A percentile compares a stretch with the other conserved stretches of the same genome.
Evolutionary conservation across 2,797 vertebrate genomes (phyloP).

Genomic region (Schizopygopsis pylzovi): DNA sequence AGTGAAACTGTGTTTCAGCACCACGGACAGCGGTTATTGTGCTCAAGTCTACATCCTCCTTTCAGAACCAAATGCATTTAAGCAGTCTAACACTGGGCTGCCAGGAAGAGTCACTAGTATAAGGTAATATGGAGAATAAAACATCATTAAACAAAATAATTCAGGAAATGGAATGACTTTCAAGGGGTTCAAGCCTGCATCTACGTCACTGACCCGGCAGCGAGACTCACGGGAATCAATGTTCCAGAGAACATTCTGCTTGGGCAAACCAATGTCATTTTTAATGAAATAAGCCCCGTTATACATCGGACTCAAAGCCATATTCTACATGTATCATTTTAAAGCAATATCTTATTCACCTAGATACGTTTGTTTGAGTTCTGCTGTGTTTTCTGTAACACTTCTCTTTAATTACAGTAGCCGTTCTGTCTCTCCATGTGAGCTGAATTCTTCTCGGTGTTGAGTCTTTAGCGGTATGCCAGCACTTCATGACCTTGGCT

Average conservation of each 20-base stretch:
- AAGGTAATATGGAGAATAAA: not conserved
- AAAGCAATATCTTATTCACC: not conserved
- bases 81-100: not conserved
- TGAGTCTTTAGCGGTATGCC: slow-evolving; percentile 65
- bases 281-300: not conserved
- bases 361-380: not conserved
- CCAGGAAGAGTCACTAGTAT: not conserved
- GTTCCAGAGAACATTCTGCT: slow-evolving; percentile 13
- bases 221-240: slow-evolving; percentile 18
- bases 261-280: slow-evolving; percentile 2
- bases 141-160: not conserved
- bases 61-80: slow-evolving; percentile 60
- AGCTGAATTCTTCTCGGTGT: slow-evolving; percentile 3
- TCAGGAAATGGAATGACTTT: slow-evolving; percentile 16
- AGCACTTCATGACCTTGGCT: slow-evolving; percentile 98
- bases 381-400: slow-evolving; percentile 18
- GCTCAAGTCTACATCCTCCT: not conserved
- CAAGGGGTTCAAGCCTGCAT: not conserved
- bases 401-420: slow-evolving; percentile 32
- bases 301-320: not conserved
- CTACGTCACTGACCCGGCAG: slow-evolving; percentile 14
- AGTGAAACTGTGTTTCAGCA: slow-evolving; percentile 70
- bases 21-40: slow-evolving; percentile 69
- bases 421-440: slow-evolving; percentile 3
- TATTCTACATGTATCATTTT: not conserved